These are phyloP conservation scores for Galagoides demidoff DNA, from an alignment of 2,797 vertebrate genomes.

Conservation along the genomic window DNA sequence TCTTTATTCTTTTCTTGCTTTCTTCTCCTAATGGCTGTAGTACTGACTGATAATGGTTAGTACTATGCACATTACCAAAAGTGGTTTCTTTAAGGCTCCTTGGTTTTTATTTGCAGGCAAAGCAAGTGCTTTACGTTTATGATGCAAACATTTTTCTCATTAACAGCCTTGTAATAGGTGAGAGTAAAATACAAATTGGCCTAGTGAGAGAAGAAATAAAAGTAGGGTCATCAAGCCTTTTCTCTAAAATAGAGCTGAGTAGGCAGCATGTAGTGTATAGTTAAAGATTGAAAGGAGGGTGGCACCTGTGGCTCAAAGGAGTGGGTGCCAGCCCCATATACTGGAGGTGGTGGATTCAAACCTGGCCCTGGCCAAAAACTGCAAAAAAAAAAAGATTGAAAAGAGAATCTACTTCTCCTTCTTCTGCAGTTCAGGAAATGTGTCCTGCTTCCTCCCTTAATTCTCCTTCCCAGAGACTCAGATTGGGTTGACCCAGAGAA, in stretches of 20 bases:
- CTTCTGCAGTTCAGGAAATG: neutral
- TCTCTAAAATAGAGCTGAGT: neutral
- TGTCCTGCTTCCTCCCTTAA: neutral
- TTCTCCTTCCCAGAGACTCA: neutral
- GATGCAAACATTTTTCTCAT: slow-evolving; percentile 14
- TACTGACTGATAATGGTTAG: slow-evolving; percentile 53
- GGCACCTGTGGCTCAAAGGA: too few relatives aligned
- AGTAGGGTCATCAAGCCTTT: neutral
- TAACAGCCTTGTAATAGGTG: neutral
- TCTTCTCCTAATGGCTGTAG: slow-evolving; percentile 34
- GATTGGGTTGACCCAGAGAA: neutral
- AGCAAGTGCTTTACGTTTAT: neutral
- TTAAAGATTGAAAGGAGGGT: neutral
- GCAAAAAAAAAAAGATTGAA: neutral
- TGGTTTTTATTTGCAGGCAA: slow-evolving; percentile 1
- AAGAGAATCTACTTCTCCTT: neutral
- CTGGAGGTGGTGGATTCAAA: too few relatives aligned
- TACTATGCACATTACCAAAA: slow-evolving; percentile 21
- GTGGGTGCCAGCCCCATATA: too few relatives aligned
- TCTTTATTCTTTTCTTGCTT: slow-evolving; percentile 29
- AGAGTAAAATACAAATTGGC: slow-evolving; percentile 31
- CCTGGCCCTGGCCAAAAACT: too few relatives aligned
- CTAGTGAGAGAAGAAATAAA: neutral
- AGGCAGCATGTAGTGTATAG: neutral
- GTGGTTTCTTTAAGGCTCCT: neutral